These are phyloP conservation scores for Leguminivora glycinivorella DNA, from an alignment of 1,140 invertebrate species.

Conservation along the genomic window DNA sequence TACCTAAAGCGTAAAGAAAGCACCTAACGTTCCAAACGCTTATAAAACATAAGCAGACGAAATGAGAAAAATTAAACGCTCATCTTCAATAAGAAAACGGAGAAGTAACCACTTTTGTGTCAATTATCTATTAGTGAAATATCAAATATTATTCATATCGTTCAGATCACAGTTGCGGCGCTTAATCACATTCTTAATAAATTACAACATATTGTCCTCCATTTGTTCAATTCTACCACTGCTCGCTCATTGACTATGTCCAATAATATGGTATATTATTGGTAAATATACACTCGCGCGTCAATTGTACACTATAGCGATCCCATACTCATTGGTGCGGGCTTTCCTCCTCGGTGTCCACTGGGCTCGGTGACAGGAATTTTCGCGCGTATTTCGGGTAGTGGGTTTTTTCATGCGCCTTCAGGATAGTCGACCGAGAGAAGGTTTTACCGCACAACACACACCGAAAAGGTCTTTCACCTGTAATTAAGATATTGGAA, in stretches of 20 bases:
- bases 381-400: constrained; percentile 93
- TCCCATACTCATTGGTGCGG: constrained; percentile 82
- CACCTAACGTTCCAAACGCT: constrained; percentile 61
- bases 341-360: constrained; percentile 89
- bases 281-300: constrained; percentile 50
- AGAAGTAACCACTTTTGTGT: constrained; percentile 64
- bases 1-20: constrained; percentile 70
- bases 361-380: constrained; percentile 90
- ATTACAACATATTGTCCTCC: constrained; percentile 75
- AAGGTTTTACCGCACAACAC: constrained; percentile 93
- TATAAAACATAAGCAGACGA: constrained; percentile 54
- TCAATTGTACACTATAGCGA: constrained; percentile 50
- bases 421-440: constrained; percentile 92
- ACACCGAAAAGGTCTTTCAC: constrained; percentile 93
- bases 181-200: constrained; percentile 79
- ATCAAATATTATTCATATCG: constrained; percentile 80
- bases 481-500: constrained; percentile 57
- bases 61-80: constrained; percentile 49
- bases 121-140: constrained; percentile 77
- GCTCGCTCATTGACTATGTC: constrained; percentile 54
- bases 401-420: constrained; percentile 95
- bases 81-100: constrained; percentile 47
- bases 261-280: constrained; percentile 45
- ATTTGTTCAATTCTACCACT: constrained; percentile 64
- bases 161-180: constrained; percentile 80